These are phyloP conservation scores for Plutella xylostella DNA, from an alignment of 2,888 invertebrate species.

Conservation along the genomic window DNA sequence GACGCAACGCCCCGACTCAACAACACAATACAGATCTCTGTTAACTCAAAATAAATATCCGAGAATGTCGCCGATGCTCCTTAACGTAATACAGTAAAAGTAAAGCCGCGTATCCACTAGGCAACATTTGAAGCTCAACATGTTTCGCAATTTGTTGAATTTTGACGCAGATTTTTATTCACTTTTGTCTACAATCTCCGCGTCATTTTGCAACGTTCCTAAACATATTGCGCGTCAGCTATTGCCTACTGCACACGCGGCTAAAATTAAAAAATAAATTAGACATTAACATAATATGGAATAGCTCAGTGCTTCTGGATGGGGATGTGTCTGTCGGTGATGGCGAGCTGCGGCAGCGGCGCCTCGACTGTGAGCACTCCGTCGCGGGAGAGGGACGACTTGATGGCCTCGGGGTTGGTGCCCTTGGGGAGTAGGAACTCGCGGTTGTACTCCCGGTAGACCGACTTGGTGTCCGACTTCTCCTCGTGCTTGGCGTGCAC, in stretches of 20 bases:
- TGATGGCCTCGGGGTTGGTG: conserved; percentile 95
- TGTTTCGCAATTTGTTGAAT: too few species aligned
- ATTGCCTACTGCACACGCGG: too few species aligned
- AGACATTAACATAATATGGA: conserved; percentile 67
- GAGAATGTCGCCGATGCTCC: conserved; percentile 63
- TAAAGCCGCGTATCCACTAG: too few species aligned
- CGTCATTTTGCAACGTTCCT: too few species aligned
- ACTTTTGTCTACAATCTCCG: too few species aligned
- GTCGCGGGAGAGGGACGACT: conserved; percentile 95
- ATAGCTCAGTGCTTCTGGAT: conserved; percentile 75
- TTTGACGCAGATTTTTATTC: too few species aligned
- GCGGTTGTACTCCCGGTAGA: conserved; percentile 97
- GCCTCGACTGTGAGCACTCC: conserved; percentile 98
- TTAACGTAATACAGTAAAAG: conserved; percentile 60
- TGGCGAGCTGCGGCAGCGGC: conserved; percentile 88
- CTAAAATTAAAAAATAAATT: conserved; percentile 45
- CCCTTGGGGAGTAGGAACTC: conserved; percentile 97
- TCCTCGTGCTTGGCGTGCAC: conserved; percentile 99
- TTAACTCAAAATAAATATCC: conserved; percentile 10
- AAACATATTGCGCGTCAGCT: too few species aligned
- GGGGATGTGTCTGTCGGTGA: conserved; percentile 86
- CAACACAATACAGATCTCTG: conserved; percentile 3
- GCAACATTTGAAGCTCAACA: too few species aligned
- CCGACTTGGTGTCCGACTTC: conserved; percentile 95
- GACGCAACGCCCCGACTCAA: too few species aligned